Percentiles rank a stretch among this genome's conserved stretches.
Evolutionary conservation across 2,888 invertebrate species (phyloP).

Genomic region (Agrotis ipsilon): DNA sequence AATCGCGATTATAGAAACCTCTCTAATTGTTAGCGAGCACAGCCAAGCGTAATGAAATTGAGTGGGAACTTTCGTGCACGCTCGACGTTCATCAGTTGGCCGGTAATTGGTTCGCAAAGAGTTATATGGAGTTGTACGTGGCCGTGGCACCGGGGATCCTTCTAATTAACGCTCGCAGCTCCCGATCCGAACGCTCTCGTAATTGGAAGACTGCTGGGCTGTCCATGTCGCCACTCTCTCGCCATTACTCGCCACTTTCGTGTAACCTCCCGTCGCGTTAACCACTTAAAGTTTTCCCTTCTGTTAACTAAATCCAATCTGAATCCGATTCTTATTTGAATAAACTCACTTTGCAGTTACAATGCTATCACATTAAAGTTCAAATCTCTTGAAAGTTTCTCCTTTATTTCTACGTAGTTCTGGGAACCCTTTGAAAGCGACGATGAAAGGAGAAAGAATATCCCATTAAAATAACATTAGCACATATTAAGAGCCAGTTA

Average conservation of each 20-base stretch:
- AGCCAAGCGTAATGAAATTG: slow-evolving; percentile 82
- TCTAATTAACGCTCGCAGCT: slow-evolving; percentile 83
- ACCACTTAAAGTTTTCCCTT: slow-evolving; percentile 48
- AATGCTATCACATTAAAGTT: slow-evolving; percentile 11
- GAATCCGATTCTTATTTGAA: slow-evolving; percentile 26
- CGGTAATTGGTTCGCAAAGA: slow-evolving; percentile 85
- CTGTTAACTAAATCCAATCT: slow-evolving; percentile 45
- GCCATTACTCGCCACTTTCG: slow-evolving; percentile 58
- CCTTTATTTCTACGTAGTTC: slow-evolving; percentile 15
- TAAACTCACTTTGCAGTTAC: slow-evolving; percentile 8
- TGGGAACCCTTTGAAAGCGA: slow-evolving; percentile 20
- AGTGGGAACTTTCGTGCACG: slow-evolving; percentile 84
- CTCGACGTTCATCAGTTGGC: slow-evolving; percentile 82
- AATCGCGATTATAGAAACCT: slow-evolving; percentile 78
- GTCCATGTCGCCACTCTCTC: slow-evolving; percentile 67
- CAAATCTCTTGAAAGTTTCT: slow-evolving; percentile 1
- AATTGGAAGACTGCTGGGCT: slow-evolving; percentile 79
- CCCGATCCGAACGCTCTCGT: slow-evolving; percentile 68
- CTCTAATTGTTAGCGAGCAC: slow-evolving; percentile 81
- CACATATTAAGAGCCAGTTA: slow-evolving; percentile 10
- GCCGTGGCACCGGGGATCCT: slow-evolving; percentile 76
- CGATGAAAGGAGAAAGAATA: slow-evolving; percentile 38
- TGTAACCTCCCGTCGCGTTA: slow-evolving; percentile 53
- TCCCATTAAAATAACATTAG: slow-evolving; percentile 44
- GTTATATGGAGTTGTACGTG: slow-evolving; percentile 66